phyloP scores from a whole-genome alignment of 2,888 invertebrate species.

The Epinotia demarniana region DNA sequence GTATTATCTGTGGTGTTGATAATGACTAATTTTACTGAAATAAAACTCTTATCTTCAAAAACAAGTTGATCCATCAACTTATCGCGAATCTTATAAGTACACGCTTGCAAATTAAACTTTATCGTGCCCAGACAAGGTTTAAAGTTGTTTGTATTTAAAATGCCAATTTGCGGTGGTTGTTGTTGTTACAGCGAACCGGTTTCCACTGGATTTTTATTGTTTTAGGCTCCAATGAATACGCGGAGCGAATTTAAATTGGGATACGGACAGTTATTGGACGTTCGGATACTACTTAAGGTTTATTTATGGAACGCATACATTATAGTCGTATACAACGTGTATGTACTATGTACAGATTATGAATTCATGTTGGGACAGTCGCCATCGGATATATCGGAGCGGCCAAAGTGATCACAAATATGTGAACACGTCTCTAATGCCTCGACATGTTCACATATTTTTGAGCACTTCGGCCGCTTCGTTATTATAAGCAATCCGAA shows the following conservation, averaged over 20 bases:
- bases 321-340: neutral
- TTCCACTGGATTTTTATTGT: conserved; percentile 24
- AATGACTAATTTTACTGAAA: conserved; percentile 28
- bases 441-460: too few species aligned
- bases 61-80: conserved; percentile 39
- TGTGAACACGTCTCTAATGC: too few species aligned
- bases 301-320: conserved; percentile 21
- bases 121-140: neutral
- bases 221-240: conserved; percentile 21
- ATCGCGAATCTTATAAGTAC: conserved; percentile 26
- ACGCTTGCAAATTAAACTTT: neutral
- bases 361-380: neutral
- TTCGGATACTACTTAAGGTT: conserved; percentile 1
- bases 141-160: neutral
- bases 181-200: conserved; percentile 21
- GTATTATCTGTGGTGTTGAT: neutral
- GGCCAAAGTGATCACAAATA: too few species aligned
- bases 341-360: neutral
- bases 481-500: too few species aligned
- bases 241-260: conserved; percentile 30
- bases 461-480: too few species aligned
- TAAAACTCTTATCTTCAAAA: conserved; percentile 33
- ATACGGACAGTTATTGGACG: conserved; percentile 26
- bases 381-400: too few species aligned
- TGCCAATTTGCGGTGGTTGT: conserved; percentile 13